Evolutionary conservation across 1,140 invertebrate species (phyloP), one percentile per base, ranked within the genome.

Genomic region (Adelges cooleyi): DNA sequence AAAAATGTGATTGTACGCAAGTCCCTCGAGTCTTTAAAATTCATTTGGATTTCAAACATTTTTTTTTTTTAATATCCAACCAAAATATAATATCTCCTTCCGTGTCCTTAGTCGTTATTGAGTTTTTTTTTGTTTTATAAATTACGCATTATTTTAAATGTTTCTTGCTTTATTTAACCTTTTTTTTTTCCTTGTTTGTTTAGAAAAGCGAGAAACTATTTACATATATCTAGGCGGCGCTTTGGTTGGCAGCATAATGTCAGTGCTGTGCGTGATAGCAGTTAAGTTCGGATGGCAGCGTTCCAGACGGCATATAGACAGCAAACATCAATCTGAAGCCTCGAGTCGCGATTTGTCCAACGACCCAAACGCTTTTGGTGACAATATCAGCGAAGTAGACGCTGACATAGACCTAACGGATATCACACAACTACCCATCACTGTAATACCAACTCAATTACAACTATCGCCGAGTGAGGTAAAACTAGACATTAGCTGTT

Each of bases 161-260:
- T 9, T 18, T 49, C n/a, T 25, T 5, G 23, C 5, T 20, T 20
- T 20, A 22, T 51, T 51, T 51, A 17, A 15, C 23, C 49, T 6
- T 20, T 38, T 42, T 17, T 17, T n/a, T 38, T n/a, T 22, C 46
- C 44, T 62, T 18, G 18, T 59, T 33, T 11, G 75, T 75, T 29
- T 80, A 90, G 87, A 82, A 70, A 86, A 89, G 72, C 80, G 83
- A 71, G 86, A 89, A 71, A 86, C 85, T 67, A 83, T 87, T 69
- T 84, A 86, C 71, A 75, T 90, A 48, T 89, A 89, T 77, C 76
- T 90, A 69, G 82, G 85, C 27, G 77, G 90, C 67, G 86, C 85
- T 67, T 75, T 87, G 23, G 79, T 81, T 46, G 79, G 76, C 20
- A 86, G 85, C 44, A 74, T 89, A 25, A 72, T 90, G 23, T 73